Evolutionary conservation across 2,888 invertebrate genomes (phyloP).

Genomic region (Diloba caeruleocephala): DNA sequence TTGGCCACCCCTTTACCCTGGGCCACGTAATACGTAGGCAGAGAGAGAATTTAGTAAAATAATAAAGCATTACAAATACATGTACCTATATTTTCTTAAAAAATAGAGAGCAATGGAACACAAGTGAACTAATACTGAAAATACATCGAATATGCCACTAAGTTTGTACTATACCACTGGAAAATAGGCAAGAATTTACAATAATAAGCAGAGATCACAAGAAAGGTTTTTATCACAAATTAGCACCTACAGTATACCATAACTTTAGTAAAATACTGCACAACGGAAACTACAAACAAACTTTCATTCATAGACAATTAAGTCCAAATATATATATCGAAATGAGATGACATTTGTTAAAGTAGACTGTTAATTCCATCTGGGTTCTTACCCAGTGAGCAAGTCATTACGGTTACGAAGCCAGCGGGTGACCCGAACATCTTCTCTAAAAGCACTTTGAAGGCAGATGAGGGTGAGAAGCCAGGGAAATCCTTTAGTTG

Average conservation of each 20-base stretch:
- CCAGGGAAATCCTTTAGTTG: too few relatives aligned
- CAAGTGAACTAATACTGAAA: slow-evolving; percentile 74
- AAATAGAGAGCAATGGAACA: slow-evolving; percentile 74
- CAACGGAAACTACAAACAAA: slow-evolving; percentile 13
- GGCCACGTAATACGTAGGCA: too few relatives aligned
- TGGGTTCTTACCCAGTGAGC: too few relatives aligned
- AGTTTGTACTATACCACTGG: slow-evolving; percentile 65
- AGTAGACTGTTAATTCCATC: too few relatives aligned
- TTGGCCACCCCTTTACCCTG: too few relatives aligned
- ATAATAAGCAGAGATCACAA: slow-evolving; percentile 69
- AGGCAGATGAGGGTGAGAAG: too few relatives aligned
- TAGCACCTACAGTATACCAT: slow-evolving; percentile 62
- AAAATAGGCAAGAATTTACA: slow-evolving; percentile 70
- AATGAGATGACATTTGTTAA: too few relatives aligned
- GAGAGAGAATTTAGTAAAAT: neutral
- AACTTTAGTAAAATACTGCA: slow-evolving; percentile 24
- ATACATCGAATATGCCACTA: slow-evolving; percentile 64
- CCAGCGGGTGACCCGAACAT: too few relatives aligned
- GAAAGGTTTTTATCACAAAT: slow-evolving; percentile 67
- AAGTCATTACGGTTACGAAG: too few relatives aligned
- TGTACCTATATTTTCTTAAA: slow-evolving; percentile 53
- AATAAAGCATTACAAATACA: slow-evolving; percentile 7
- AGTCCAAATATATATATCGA: slow-evolving; percentile 14
- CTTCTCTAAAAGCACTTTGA: too few relatives aligned
- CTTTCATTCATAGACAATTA: neutral